Conservation (phyloP, 2,888 invertebrate genomes). For the Hypsopygia costalis region DNA sequence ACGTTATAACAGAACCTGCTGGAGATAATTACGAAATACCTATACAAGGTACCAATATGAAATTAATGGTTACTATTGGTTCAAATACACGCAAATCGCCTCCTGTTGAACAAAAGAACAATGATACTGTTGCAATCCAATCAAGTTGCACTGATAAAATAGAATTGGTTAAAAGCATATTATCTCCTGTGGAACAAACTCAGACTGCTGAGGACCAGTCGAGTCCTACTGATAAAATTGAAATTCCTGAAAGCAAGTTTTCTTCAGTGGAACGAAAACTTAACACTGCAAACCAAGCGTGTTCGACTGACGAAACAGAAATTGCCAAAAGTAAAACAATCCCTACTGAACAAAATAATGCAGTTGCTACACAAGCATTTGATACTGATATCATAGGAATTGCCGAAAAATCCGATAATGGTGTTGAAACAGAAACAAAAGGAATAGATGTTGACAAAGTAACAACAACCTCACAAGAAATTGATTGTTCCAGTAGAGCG, state of each 20-base stretch:
- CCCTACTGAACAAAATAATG: background rate
- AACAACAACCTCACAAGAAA: too few species aligned
- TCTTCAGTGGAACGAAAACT: too few species aligned
- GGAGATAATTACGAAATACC: conserved; percentile 49
- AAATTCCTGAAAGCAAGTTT: background rate
- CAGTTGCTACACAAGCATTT: conserved; percentile 23
- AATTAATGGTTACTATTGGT: conserved; percentile 47
- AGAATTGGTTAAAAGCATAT: background rate
- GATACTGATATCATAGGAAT: conserved; percentile 31
- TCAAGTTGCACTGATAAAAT: conserved; percentile 19
- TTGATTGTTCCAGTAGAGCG: too few species aligned
- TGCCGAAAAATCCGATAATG: conserved; percentile 30
- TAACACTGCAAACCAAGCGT: too few species aligned
- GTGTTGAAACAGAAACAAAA: too few species aligned
- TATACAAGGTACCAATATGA: conserved; percentile 69
- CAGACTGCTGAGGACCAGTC: too few species aligned
- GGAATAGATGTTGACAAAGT: too few species aligned
- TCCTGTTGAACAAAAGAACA: conserved; percentile 4
- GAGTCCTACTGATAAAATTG: background rate
- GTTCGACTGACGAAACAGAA: too few species aligned
- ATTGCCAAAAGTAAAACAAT: too few species aligned
- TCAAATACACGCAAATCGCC: conserved; percentile 19
- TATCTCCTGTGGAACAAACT: too few species aligned
- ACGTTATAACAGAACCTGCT: background rate
- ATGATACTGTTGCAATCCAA: conserved; percentile 14